These are phyloP conservation scores for Charanyca ferruginea DNA, from an alignment of 2,888 invertebrate species.

Conservation along the genomic window DNA sequence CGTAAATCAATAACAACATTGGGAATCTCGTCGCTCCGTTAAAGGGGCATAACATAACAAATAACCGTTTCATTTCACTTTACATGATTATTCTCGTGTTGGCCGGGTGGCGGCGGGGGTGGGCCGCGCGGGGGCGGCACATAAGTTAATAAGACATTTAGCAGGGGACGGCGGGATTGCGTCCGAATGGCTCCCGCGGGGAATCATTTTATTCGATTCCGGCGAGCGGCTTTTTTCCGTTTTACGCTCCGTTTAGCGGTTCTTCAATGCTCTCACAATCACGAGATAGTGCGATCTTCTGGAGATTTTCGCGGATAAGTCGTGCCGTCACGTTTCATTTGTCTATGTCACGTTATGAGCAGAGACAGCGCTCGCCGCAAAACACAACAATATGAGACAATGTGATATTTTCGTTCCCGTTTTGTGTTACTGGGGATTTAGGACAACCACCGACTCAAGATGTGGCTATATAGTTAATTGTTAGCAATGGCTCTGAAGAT, in stretches of 20 bases:
- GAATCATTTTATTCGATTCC: constrained; percentile 94
- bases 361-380: constrained; percentile 78
- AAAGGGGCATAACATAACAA: constrained; percentile 89
- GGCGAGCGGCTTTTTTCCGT: constrained; percentile 90
- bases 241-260: constrained; percentile 90
- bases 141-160: constrained; percentile 91
- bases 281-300: constrained; percentile 71
- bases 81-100: constrained; percentile 91
- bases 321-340: constrained; percentile 79
- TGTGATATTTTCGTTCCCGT: constrained; percentile 65
- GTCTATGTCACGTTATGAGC: constrained; percentile 76
- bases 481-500: constrained; percentile 15
- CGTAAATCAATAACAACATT: constrained; percentile 82
- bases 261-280: constrained; percentile 81
- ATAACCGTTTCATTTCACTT: constrained; percentile 91
- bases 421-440: constrained; percentile 73
- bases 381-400: constrained; percentile 71
- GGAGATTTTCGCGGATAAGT: constrained; percentile 62
- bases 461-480: constrained; percentile 47
- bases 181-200: constrained; percentile 93
- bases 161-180: constrained; percentile 91
- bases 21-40: constrained; percentile 81
- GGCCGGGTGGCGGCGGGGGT: constrained; percentile 74
- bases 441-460: constrained; percentile 61
- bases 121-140: constrained; percentile 79